These are phyloP conservation scores for Neoascia interrupta DNA, from an alignment of 2,888 invertebrate species.

Conservation along the genomic window DNA sequence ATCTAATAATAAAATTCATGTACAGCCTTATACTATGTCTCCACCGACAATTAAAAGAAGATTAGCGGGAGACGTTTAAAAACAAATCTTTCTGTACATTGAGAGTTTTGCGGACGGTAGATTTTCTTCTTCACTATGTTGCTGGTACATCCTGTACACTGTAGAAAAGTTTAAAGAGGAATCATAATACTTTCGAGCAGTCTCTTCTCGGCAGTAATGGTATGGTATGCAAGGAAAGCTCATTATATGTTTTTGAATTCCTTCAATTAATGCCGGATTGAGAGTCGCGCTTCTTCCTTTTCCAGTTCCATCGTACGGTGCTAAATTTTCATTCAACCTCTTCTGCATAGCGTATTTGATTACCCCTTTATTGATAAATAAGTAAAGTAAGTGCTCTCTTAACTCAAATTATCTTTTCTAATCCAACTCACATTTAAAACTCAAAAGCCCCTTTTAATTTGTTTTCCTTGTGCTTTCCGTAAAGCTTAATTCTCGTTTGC, in stretches of 20 bases:
- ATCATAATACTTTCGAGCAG: constrained; percentile 20
- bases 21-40: no score
- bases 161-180: constrained; percentile 7
- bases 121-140: constrained; percentile 4
- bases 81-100: no score
- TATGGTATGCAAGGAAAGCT: constrained; percentile 15
- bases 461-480: no score
- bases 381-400: no score
- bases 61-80: no score
- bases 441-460: no score
- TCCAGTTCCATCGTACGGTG: neutral
- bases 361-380: constrained; percentile 5
- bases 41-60: no score
- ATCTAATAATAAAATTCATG: no score
- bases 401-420: no score
- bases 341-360: constrained; percentile 5
- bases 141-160: constrained; percentile 9
- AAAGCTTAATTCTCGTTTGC: no score
- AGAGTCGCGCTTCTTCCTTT: neutral
- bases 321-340: constrained; percentile 1
- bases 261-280: neutral
- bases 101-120: constrained; percentile 2
- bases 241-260: neutral
- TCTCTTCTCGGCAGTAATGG: constrained; percentile 24
- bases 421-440: no score